These are phyloP conservation scores for Amphimallon solstitiale DNA, from an alignment of 2,888 invertebrate species.

Conservation along the genomic window DNA sequence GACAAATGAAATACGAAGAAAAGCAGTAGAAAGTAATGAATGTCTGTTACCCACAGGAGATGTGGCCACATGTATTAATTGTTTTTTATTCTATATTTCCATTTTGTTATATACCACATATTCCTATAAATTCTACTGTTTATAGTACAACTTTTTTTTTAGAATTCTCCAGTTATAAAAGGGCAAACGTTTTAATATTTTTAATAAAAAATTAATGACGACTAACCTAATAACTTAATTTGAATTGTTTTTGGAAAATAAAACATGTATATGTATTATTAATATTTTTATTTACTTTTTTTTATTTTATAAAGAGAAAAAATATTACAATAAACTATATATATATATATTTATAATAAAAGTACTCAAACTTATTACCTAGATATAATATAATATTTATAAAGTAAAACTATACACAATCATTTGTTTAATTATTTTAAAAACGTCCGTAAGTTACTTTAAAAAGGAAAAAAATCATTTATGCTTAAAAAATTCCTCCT, in stretches of 20 bases:
- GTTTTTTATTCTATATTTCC: no score
- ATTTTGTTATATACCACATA: no score
- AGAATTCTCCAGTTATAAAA: no score
- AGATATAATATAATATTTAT: conserved; percentile 33
- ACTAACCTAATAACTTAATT: no score
- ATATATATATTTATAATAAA: conserved; percentile 45
- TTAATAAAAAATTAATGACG: no score
- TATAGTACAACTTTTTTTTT: no score
- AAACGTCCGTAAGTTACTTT: conserved; percentile 22
- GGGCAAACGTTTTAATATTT: no score
- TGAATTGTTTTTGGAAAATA: background rate
- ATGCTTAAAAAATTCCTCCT: conserved; percentile 6
- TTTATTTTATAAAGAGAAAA: conserved; percentile 52
- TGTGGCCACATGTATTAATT: no score
- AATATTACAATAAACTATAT: conserved; percentile 55
- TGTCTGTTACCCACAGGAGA: no score
- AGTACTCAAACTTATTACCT: conserved; percentile 49
- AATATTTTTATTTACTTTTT: conserved; percentile 39
- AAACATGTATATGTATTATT: background rate
- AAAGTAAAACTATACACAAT: conserved; percentile 52
- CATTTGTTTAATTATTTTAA: conserved; percentile 41
- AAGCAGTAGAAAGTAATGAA: no score
- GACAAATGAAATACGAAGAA: no score
- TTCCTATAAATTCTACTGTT: no score
- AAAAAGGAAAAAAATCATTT: conserved; percentile 14